These are phyloP conservation scores for Hyphantria cunea DNA, from an alignment of 1,140 invertebrate genomes.

Conservation along the genomic window DNA sequence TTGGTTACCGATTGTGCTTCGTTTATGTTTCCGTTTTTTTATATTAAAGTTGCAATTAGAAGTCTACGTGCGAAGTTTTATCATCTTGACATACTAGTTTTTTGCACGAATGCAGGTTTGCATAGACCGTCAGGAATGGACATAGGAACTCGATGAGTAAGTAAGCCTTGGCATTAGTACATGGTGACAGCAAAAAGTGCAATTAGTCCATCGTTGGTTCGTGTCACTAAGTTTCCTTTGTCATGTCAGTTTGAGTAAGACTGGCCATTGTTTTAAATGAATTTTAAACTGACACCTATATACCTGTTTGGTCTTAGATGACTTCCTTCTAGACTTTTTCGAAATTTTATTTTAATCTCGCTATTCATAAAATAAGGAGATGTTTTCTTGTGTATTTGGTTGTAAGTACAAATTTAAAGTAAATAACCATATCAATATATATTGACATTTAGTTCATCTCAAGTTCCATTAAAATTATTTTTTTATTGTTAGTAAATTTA, in stretches of 20 bases:
- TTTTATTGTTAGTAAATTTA: background rate
- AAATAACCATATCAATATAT: no score
- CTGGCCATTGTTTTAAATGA: slow-evolving; percentile 72
- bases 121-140: slow-evolving; percentile 67
- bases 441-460: no score
- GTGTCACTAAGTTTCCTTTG: slow-evolving; percentile 71
- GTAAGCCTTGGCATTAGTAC: slow-evolving; percentile 73
- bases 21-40: slow-evolving; percentile 33
- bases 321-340: no score
- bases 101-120: slow-evolving; percentile 61
- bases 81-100: slow-evolving; percentile 61
- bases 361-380: no score
- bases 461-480: no score
- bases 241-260: slow-evolving; percentile 58
- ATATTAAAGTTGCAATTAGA: slow-evolving; percentile 48
- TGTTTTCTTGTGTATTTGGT: no score
- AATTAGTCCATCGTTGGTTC: slow-evolving; percentile 69
- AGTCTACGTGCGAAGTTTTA: slow-evolving; percentile 45
- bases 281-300: slow-evolving; percentile 46
- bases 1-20: slow-evolving; percentile 59
- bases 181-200: slow-evolving; percentile 68
- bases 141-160: slow-evolving; percentile 75
- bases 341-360: no score
- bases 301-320: slow-evolving; percentile 37
- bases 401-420: no score